A percentile compares a stretch with the other conserved stretches of the same genome.
phyloP scores from a whole-genome alignment of 1,140 invertebrate species.

The Charaxes varanes region DNA sequence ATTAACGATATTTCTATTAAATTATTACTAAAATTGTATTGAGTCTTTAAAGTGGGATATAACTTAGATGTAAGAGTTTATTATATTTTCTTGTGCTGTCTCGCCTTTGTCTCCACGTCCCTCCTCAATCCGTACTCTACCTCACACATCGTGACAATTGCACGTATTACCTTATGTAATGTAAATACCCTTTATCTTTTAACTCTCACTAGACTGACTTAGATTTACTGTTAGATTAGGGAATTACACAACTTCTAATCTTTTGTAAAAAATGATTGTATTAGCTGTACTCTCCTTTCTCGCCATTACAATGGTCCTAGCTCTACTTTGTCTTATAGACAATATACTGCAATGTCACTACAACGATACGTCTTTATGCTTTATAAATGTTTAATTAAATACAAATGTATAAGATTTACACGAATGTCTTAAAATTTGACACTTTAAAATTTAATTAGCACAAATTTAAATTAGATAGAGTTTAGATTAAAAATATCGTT shows the following conservation, averaged over 20 bases:
- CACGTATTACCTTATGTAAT: constrained; percentile 37
- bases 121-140: constrained; percentile 29
- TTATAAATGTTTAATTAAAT: constrained; percentile 40
- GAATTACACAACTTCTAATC: constrained; percentile 3
- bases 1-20: too few relatives aligned
- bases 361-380: constrained; percentile 60
- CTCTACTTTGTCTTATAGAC: constrained; percentile 2
- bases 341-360: constrained; percentile 41
- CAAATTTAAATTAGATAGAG: constrained; percentile 45
- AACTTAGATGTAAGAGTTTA: constrained; percentile 12
- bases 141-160: constrained; percentile 40
- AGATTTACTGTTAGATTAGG: constrained; percentile 55
- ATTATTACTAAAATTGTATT: too few relatives aligned
- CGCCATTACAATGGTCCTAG: constrained; percentile 10
- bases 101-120: not conserved
- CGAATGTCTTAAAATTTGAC: constrained; percentile 48
- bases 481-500: constrained; percentile 43
- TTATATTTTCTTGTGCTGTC: constrained; percentile 6
- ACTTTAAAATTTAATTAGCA: constrained; percentile 65
- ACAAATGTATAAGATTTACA: constrained; percentile 26
- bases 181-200: constrained; percentile 44
- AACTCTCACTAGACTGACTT: constrained; percentile 66
- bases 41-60: too few relatives aligned
- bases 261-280: constrained; percentile 13
- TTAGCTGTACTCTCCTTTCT: constrained; percentile 17